Evolutionary conservation across 2,888 invertebrate genomes (phyloP), one percentile per base, ranked within the genome.

Genomic region (Apomyelois bistriatella): DNA sequence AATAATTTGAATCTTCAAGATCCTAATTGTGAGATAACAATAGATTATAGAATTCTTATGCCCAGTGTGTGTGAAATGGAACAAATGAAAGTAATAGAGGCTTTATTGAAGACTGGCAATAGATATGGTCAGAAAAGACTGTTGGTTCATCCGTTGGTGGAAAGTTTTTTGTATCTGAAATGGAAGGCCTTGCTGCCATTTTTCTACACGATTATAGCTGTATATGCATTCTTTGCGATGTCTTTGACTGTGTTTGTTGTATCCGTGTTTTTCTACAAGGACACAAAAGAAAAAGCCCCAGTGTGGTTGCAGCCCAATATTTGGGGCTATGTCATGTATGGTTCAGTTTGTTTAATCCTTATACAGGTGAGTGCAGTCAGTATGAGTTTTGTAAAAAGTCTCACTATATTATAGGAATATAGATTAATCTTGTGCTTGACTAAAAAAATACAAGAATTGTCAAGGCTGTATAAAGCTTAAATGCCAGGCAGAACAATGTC

Each of bases 11-110:
- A 82, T 47, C 65, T 88, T 3, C 81, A 82, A 58, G 85, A 90
- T 48, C 64, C 77, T 1, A 75, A 81, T 36, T 91, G 91, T 62
- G 79, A 85, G 58, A 82, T 92, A 0, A 86, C 78, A 10, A 79
- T 92, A 1, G 88, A 92, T 60, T 92, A 90, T 59, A 81, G 84
- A 17, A 80, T 92, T 38, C 63, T 91, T 6, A 83, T 88, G 80
- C 90, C 91, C 0, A 79, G 72, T 22, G 54, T 53, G 12, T 57
- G 58, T 53, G 87, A 87, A 59, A 78, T 83, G 76, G 85, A 91
- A 56, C 92, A 92, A 61, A 91, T 92, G 86, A 88, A 90, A 64
- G 91, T 92, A 0, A 82, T 92, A 41, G 90, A 91, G 62, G 90
- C 91, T 0, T 65, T 92, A 0, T 62, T 92, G 0, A 89, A 92